phyloP scores from a whole-genome alignment of 2,888 invertebrate species.

The Ramazzottius varieornatus region DNA sequence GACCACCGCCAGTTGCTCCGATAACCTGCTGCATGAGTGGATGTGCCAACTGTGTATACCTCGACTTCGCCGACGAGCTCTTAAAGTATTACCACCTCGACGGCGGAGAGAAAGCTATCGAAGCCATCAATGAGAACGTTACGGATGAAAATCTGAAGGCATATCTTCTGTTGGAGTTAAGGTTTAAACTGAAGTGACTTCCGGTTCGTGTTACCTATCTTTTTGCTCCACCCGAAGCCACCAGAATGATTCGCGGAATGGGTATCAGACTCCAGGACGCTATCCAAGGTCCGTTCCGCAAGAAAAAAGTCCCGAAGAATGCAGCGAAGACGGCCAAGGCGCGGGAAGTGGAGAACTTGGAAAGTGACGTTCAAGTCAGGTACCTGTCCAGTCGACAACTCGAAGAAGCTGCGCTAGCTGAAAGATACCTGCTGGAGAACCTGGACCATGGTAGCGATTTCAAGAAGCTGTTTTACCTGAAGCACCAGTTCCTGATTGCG shows the following conservation, averaged over 20 bases:
- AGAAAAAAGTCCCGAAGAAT: background rate
- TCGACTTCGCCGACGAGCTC: conserved; percentile 57
- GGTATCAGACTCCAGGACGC: background rate
- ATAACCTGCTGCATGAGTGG: conserved; percentile 70
- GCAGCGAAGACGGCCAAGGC: background rate
- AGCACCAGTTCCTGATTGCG: background rate
- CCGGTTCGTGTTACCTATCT: conserved; percentile 4
- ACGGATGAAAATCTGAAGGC: conserved; percentile 50
- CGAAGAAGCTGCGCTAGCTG: background rate
- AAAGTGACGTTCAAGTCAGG: background rate
- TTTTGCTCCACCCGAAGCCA: background rate
- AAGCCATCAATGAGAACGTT: conserved; percentile 33
- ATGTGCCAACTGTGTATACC: conserved; percentile 74
- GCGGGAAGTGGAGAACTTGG: background rate
- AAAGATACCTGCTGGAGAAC: background rate
- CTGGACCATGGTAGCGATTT: background rate
- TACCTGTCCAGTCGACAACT: conserved; percentile 2
- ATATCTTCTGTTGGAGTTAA: conserved; percentile 48
- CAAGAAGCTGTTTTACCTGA: background rate
- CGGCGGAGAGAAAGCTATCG: conserved; percentile 38
- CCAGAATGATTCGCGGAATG: background rate
- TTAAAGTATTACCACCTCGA: conserved; percentile 31
- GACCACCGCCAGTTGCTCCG: conserved; percentile 37
- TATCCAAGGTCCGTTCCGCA: background rate
- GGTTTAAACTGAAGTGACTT: background rate